Evolutionary conservation across 2,797 vertebrate species (phyloP).

Genomic region (Helicolenus hilgendorfi): DNA sequence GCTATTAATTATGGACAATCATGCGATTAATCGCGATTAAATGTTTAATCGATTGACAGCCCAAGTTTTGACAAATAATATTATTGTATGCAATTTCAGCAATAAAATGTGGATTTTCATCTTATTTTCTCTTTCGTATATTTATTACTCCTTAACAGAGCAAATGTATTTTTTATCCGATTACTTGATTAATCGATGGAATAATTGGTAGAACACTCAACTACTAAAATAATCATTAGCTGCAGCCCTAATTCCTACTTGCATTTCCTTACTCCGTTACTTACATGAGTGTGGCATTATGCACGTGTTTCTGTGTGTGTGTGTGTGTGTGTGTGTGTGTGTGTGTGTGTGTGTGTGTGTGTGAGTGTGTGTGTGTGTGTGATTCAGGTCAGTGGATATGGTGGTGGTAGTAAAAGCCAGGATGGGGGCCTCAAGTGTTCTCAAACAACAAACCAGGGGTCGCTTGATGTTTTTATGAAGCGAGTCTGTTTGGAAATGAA

Average conservation of each 20-base stretch:
- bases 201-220: neutral
- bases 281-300: neutral
- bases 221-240: neutral
- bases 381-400: neutral
- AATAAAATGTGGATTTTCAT: neutral
- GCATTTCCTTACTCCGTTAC: neutral
- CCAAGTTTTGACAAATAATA: neutral
- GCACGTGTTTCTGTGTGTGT: neutral
- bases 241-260: neutral
- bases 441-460: constrained; percentile 44
- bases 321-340: neutral
- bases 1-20: too few species aligned
- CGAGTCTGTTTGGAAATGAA: constrained; percentile 92
- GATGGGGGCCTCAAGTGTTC: constrained; percentile 9
- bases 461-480: constrained; percentile 90
- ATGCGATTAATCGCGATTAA: too few species aligned
- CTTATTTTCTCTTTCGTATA: neutral
- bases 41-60: too few species aligned
- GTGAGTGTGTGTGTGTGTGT: neutral
- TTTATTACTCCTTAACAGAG: neutral
- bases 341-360: neutral
- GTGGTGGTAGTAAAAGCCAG: neutral
- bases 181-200: neutral
- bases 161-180: neutral
- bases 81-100: neutral